These are phyloP conservation scores for Sebastes kiyomatsui DNA, from an alignment of 2,797 vertebrate species.

Conservation along the genomic window DNA sequence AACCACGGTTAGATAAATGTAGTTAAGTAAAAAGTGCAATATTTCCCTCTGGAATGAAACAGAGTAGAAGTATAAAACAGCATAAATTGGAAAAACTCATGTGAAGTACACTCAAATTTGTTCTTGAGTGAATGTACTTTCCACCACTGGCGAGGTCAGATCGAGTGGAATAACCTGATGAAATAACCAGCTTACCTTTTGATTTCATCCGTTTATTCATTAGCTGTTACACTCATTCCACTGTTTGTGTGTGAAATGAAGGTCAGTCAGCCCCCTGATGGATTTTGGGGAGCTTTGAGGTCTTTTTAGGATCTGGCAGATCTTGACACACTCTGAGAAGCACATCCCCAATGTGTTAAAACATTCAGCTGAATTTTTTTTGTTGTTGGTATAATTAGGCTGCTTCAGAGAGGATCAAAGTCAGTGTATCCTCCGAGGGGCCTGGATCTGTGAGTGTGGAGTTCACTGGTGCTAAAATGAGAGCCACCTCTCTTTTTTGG, in stretches of 20 bases:
- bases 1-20: neutral
- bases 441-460: slow-evolving; percentile 14
- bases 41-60: neutral
- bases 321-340: slow-evolving; percentile 17
- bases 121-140: neutral
- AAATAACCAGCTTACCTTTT: neutral
- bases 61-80: neutral
- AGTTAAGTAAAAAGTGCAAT: neutral
- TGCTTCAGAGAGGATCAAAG: slow-evolving; percentile 51
- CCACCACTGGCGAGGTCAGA: neutral
- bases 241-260: slow-evolving; percentile 22
- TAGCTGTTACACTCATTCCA: neutral
- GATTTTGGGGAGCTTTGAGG: slow-evolving; percentile 17
- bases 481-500: slow-evolving; percentile 20
- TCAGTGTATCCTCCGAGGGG: neutral
- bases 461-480: slow-evolving; percentile 39
- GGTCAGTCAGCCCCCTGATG: slow-evolving; percentile 9
- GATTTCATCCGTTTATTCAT: neutral
- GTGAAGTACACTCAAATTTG: neutral
- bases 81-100: neutral
- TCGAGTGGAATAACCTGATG: neutral
- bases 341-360: slow-evolving; percentile 10
- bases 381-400: slow-evolving; percentile 39
- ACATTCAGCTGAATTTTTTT: slow-evolving; percentile 8
- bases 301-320: slow-evolving; percentile 39